A percentile compares a stretch with the other conserved stretches of the same genome.
Conservation (phyloP, 2,797 vertebrate species). For the Taeniopygia guttata region DNA sequence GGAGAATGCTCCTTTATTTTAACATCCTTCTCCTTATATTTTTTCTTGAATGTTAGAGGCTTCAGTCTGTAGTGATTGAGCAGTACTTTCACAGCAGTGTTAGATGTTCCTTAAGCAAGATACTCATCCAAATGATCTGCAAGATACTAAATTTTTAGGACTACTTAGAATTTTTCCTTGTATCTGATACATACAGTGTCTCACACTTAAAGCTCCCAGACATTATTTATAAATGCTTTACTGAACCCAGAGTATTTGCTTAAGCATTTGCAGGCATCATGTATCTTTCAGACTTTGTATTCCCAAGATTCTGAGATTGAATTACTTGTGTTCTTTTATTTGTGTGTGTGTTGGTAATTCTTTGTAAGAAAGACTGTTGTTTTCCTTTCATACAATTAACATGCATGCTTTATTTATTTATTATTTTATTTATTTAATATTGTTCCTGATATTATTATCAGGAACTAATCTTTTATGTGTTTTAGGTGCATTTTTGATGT, state of each 20-base stretch:
- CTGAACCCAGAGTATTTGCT: neutral
- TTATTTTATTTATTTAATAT: neutral
- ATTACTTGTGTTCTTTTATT: neutral
- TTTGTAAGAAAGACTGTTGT: neutral
- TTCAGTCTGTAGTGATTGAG: neutral
- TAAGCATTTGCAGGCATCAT: neutral
- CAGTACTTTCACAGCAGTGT: neutral
- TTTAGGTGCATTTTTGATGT: neutral
- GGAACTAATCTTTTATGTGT: neutral
- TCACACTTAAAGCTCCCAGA: neutral
- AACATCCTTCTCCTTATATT: neutral
- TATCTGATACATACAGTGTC: neutral
- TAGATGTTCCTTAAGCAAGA: neutral
- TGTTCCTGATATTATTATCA: neutral
- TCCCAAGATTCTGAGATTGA: neutral
- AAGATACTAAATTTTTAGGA: neutral
- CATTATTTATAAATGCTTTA: neutral
- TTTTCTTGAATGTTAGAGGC: neutral
- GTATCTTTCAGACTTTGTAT: neutral
- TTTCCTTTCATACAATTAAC: neutral
- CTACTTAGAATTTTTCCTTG: neutral
- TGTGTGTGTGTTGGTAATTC: neutral
- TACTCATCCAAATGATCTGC: neutral
- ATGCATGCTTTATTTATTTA: neutral
- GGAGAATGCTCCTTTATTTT: neutral